These are phyloP conservation scores for Drosophila infuscata DNA, from an alignment of 2,888 invertebrate species.

Conservation along the genomic window DNA sequence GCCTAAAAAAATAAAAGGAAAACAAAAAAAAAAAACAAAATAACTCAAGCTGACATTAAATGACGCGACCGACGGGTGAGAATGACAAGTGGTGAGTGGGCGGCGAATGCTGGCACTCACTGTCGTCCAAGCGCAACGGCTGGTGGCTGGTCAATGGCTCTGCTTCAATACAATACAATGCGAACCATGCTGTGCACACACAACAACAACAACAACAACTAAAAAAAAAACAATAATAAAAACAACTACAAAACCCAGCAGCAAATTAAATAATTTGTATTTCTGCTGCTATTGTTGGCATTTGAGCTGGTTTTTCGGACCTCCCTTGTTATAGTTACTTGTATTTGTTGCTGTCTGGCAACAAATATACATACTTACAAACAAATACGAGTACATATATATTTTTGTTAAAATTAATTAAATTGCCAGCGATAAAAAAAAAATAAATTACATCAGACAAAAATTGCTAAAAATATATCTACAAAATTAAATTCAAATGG, in stretches of 20 bases:
- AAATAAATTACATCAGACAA: slow-evolving; percentile 11
- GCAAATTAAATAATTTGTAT: slow-evolving; percentile 77
- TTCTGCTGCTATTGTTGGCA: slow-evolving; percentile 58
- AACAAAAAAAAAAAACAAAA: no score
- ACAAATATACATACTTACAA: neutral
- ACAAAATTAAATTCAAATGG: slow-evolving; percentile 45
- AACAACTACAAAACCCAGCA: slow-evolving; percentile 16
- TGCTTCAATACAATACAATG: slow-evolving; percentile 14
- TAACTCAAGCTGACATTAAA: slow-evolving; percentile 34
- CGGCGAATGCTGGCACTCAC: slow-evolving; percentile 2
- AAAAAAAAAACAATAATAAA: neutral
- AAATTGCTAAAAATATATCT: slow-evolving; percentile 30
- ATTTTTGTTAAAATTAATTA: slow-evolving; percentile 66
- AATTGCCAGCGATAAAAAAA: slow-evolving; percentile 52
- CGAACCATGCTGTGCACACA: slow-evolving; percentile 22
- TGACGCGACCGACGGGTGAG: slow-evolving; percentile 43
- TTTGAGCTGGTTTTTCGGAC: slow-evolving; percentile 28
- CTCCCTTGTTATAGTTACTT: slow-evolving; percentile 13
- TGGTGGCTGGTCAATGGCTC: slow-evolving; percentile 35
- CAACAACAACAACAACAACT: slow-evolving; percentile 1
- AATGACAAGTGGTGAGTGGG: slow-evolving; percentile 45
- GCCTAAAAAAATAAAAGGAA: neutral
- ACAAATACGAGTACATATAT: neutral
- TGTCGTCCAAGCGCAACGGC: slow-evolving; percentile 13
- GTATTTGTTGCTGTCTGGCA: slow-evolving; percentile 15